A percentile compares a stretch with the other conserved stretches of the same genome.
phyloP scores from a whole-genome alignment of 2,888 invertebrate genomes.

The Diaprepes abbreviatus region DNA sequence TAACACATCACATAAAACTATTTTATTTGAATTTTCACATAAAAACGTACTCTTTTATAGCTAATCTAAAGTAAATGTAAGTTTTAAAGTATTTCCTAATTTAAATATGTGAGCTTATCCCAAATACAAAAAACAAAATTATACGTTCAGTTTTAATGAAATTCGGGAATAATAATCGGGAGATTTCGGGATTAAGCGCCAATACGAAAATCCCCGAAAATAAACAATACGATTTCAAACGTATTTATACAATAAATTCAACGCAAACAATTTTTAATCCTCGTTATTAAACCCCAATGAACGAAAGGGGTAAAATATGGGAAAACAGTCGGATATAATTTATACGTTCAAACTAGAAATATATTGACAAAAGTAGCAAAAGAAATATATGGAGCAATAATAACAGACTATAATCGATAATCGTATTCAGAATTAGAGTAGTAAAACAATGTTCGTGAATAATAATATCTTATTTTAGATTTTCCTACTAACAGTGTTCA shows the following conservation, averaged over 20 bases:
- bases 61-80: no score
- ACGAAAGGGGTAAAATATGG: conserved; percentile 13
- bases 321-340: conserved; percentile 4
- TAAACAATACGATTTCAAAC: conserved; percentile 26
- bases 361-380: conserved; percentile 5
- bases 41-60: no score
- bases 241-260: conserved; percentile 38
- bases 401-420: not conserved
- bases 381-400: not conserved
- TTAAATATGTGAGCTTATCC: not conserved
- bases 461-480: no score
- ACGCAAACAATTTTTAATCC: conserved; percentile 41
- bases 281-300: conserved; percentile 13
- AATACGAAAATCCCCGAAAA: conserved; percentile 26
- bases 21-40: no score
- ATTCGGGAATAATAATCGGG: conserved; percentile 18
- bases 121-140: conserved; percentile 2
- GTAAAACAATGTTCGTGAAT: no score
- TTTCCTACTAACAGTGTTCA: no score
- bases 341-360: conserved; percentile 7
- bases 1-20: no score
- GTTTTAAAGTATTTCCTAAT: not conserved
- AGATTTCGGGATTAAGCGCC: conserved; percentile 26
- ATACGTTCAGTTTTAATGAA: conserved; percentile 23
- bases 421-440: no score